Percentiles rank a stretch among this genome's conserved stretches.
phyloP scores from a whole-genome alignment of 2,888 invertebrate species.

The Temnothorax rugatulus region DNA sequence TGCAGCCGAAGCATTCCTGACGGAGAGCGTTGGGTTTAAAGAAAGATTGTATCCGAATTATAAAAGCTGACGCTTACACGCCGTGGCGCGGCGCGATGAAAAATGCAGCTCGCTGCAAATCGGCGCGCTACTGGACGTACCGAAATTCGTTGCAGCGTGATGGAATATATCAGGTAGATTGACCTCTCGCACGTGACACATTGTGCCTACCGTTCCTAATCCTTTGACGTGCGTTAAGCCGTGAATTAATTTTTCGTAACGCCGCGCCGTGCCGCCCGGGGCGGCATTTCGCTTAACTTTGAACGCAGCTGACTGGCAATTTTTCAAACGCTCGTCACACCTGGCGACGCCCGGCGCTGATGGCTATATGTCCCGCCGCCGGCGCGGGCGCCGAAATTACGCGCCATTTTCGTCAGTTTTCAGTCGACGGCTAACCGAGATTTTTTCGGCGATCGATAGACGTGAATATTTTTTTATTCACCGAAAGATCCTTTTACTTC shows the following conservation, averaged over 20 bases:
- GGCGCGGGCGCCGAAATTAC: slow-evolving; percentile 38
- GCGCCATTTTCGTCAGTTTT: slow-evolving; percentile 33
- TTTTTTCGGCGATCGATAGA: slow-evolving; percentile 13
- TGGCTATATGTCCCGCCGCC: slow-evolving; percentile 23
- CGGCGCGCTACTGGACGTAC: background rate
- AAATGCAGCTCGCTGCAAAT: slow-evolving; percentile 21
- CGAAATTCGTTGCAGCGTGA: slow-evolving; percentile 42
- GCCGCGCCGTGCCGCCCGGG: background rate
- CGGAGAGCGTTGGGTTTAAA: background rate
- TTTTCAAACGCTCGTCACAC: slow-evolving; percentile 69
- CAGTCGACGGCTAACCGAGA: slow-evolving; percentile 11
- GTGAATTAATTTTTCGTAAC: slow-evolving; percentile 72
- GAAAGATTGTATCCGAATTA: slow-evolving; percentile 16
- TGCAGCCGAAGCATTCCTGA: background rate
- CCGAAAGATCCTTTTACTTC: background rate
- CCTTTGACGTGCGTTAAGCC: slow-evolving; percentile 70
- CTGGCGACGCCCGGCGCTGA: slow-evolving; percentile 54
- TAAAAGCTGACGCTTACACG: slow-evolving; percentile 29
- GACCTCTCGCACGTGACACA: slow-evolving; percentile 54
- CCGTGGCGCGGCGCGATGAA: background rate
- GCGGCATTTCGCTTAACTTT: slow-evolving; percentile 43
- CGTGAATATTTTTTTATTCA: slow-evolving; percentile 24
- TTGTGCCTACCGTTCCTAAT: slow-evolving; percentile 40
- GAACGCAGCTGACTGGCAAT: slow-evolving; percentile 67
- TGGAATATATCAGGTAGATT: slow-evolving; percentile 56